Percentiles rank a stretch among this genome's conserved stretches.
Conservation (phyloP, 2,113 vertebrate genomes). For the Seriola aureovittata region DNA sequence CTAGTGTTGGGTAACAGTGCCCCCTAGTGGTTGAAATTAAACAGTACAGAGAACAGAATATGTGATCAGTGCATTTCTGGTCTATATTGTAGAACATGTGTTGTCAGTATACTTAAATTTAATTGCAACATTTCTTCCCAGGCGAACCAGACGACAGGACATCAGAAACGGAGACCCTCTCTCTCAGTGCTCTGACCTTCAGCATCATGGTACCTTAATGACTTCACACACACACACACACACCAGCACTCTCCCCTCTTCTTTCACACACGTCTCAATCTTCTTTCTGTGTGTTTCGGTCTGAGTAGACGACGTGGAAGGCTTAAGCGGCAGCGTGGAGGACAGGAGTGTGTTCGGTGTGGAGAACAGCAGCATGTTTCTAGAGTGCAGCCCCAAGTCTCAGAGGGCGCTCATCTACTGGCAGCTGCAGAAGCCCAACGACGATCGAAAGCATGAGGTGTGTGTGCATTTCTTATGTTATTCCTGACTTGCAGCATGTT, state of each 20-base stretch:
- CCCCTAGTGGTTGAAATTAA: constrained; percentile 69
- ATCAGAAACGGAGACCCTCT: constrained; percentile 98
- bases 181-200: constrained; percentile 96
- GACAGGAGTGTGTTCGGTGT: constrained; percentile 96
- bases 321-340: constrained; percentile 87
- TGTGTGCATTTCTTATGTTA: neutral
- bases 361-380: constrained; percentile 97
- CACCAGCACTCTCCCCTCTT: neutral
- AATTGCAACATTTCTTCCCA: constrained; percentile 66
- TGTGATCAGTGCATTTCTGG: neutral
- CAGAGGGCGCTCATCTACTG: constrained; percentile 93
- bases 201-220: constrained; percentile 90
- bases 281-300: neutral
- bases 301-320: constrained; percentile 86
- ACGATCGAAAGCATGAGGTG: constrained; percentile 95
- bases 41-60: constrained; percentile 19
- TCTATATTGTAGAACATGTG: neutral
- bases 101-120: neutral
- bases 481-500: neutral
- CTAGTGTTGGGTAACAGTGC: constrained; percentile 69
- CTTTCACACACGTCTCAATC: neutral
- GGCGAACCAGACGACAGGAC: constrained; percentile 95
- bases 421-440: constrained; percentile 94
- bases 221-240: neutral
- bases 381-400: constrained; percentile 98